Conservation (phyloP, 2,113 vertebrate species). For the Pteropus alecto region DNA sequence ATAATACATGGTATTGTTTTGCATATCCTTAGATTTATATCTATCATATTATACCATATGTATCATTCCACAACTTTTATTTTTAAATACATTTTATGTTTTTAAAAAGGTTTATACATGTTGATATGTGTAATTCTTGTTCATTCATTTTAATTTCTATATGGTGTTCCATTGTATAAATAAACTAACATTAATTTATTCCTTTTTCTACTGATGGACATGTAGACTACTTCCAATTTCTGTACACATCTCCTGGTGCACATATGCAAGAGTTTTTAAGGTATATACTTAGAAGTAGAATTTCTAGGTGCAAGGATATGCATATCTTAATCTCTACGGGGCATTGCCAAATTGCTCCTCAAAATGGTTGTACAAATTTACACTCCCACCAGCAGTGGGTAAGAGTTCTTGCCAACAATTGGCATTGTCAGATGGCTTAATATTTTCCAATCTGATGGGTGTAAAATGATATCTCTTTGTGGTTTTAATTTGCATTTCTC, state of each 20-base stretch:
- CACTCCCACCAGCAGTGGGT: not conserved
- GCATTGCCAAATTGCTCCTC: constrained; percentile 34
- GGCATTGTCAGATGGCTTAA: constrained; percentile 59
- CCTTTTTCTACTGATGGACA: constrained; percentile 49
- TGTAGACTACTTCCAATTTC: constrained; percentile 41
- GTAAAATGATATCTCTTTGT: constrained; percentile 44
- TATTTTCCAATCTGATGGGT: constrained; percentile 56
- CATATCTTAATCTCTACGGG: not conserved
- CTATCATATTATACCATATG: constrained; percentile 58
- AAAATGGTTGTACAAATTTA: constrained; percentile 46
- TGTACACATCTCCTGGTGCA: constrained; percentile 28
- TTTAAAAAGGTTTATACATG: constrained; percentile 54
- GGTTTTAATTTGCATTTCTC: constrained; percentile 54
- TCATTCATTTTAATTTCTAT: constrained; percentile 78
- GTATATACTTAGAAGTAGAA: constrained; percentile 48
- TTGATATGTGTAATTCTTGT: constrained; percentile 57
- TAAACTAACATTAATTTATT: constrained; percentile 49
- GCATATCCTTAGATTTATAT: constrained; percentile 66
- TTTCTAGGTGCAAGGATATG: constrained; percentile 56
- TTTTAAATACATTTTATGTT: constrained; percentile 70
- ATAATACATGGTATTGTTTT: constrained; percentile 78
- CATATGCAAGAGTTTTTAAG: constrained; percentile 43
- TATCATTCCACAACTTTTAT: constrained; percentile 66
- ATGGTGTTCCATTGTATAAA: constrained; percentile 59
- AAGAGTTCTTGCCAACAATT: constrained; percentile 22